Base-by-base conservation (phyloP, 2,888 invertebrate genomes). In the Pristionchus maxplancki region DNA sequence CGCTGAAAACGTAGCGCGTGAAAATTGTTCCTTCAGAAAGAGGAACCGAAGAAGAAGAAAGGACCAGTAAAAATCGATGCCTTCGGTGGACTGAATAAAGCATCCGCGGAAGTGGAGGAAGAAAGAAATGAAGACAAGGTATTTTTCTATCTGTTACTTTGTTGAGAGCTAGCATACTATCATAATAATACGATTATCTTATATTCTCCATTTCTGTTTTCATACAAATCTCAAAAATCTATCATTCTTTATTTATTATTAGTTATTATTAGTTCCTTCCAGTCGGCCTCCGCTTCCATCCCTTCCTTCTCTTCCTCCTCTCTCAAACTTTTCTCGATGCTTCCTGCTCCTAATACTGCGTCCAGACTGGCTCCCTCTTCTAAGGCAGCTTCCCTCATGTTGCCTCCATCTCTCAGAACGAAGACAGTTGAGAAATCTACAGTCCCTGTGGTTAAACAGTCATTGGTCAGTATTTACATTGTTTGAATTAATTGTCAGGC, bases 11-110 rank as follows among this genome's bases (percentile, higher is more conserved):
- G 50, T 67, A 34, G 31, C 5, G n/a, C 15, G 5, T 28, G 15
- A 82, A 20, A 40, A 58, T 48, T 37, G 24, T 50, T 53, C 17
- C 31, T 85, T 85, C 31, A 83, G 83, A 58, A 34, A 83, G 83
- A 58, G 17, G 58, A 53, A n/a, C 34, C 34, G 28, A 48, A 64
- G 74, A 87, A 74, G 64, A 85, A 85, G 44, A 34, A 53, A 64
- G 85, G 64, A 17, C 87, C 71, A 11, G 87, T 87, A 37, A 87
- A 37, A 17, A 88, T 88, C 44, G 88, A 50, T 48, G 88, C 88
- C 0, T 88, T 88, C 44, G 88, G 88, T n/a, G 88, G 78, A 81
- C 15, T 88, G 88, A 81, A 24, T 28, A 81, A 58, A 44, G 40
- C 34, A 31, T 40, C 50, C 34, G 62, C n/a, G 11, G 53, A 34